Conservation (phyloP, 1,140 invertebrate species). For the Penaeus chinensis region DNA sequence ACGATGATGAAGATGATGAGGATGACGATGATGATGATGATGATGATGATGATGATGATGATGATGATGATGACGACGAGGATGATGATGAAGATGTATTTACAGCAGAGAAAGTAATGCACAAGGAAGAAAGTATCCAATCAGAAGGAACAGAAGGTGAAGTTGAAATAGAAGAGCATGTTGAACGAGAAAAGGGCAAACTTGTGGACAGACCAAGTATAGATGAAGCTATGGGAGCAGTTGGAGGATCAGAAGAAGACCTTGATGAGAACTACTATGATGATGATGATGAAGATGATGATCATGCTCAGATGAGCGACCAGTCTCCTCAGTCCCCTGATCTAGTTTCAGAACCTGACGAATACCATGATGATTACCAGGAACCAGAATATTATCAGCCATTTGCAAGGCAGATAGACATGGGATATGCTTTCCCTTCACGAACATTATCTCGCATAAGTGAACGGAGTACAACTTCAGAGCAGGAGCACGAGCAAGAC, state of each 20-base stretch:
- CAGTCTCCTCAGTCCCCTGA: slow-evolving; percentile 64
- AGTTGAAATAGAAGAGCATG: neutral
- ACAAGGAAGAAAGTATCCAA: slow-evolving; percentile 12
- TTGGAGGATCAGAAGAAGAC: slow-evolving; percentile 53
- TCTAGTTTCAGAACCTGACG: slow-evolving; percentile 61
- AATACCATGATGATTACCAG: slow-evolving; percentile 64
- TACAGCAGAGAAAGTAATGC: slow-evolving; percentile 1
- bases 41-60: slow-evolving; percentile 1
- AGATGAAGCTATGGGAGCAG: slow-evolving; percentile 48
- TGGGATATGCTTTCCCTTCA: slow-evolving; percentile 73
- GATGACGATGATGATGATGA: slow-evolving; percentile 8
- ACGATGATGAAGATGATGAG: slow-evolving; percentile 16
- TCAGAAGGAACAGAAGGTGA: slow-evolving; percentile 10
- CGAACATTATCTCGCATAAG: slow-evolving; percentile 86
- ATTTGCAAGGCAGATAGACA: slow-evolving; percentile 57
- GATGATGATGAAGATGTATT: slow-evolving; percentile 31
- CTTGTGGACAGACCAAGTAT: no score
- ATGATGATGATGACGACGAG: slow-evolving; percentile 5
- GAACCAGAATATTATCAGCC: slow-evolving; percentile 63
- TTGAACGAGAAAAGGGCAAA: no score
- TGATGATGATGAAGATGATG: slow-evolving; percentile 60
- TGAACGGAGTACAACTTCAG: slow-evolving; percentile 86
- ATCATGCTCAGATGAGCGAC: slow-evolving; percentile 63
- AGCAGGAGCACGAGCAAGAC: slow-evolving; percentile 73
- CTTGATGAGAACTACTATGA: slow-evolving; percentile 51